Conservation (phyloP, 2,888 invertebrate genomes). For the Aelia acuminata region DNA sequence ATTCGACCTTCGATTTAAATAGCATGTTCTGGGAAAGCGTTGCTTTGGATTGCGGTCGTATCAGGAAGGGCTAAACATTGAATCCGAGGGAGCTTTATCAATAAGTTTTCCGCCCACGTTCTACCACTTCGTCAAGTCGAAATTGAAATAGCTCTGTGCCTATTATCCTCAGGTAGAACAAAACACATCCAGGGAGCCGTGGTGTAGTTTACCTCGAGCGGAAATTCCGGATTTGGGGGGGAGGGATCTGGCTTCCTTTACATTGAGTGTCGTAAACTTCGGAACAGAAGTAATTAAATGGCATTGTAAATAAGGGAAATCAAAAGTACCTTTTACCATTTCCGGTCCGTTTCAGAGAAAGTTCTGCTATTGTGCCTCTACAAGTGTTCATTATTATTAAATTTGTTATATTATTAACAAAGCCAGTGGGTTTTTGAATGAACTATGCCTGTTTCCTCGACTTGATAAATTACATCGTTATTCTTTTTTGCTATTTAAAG, state of each 20-base stretch:
- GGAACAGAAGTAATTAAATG: neutral
- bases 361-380: neutral
- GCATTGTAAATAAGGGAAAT: neutral
- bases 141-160: neutral
- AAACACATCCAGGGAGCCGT: neutral
- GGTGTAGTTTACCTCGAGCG: slow-evolving; percentile 18
- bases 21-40: neutral
- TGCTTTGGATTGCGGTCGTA: neutral
- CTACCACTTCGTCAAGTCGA: slow-evolving; percentile 9
- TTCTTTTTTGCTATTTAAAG: too few relatives aligned
- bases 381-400: neutral
- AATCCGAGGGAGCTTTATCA: neutral
- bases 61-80: neutral
- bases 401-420: neutral
- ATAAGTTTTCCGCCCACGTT: slow-evolving; percentile 33
- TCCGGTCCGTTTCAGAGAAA: neutral
- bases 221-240: neutral
- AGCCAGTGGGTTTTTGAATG: neutral
- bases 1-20: neutral
- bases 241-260: neutral
- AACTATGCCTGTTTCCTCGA: neutral
- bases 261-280: neutral
- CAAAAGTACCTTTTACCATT: neutral
- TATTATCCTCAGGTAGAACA: neutral
- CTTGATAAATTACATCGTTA: too few relatives aligned